Conservation (phyloP, 2,797 vertebrate genomes). For the Eurystomus glaucurus region DNA sequence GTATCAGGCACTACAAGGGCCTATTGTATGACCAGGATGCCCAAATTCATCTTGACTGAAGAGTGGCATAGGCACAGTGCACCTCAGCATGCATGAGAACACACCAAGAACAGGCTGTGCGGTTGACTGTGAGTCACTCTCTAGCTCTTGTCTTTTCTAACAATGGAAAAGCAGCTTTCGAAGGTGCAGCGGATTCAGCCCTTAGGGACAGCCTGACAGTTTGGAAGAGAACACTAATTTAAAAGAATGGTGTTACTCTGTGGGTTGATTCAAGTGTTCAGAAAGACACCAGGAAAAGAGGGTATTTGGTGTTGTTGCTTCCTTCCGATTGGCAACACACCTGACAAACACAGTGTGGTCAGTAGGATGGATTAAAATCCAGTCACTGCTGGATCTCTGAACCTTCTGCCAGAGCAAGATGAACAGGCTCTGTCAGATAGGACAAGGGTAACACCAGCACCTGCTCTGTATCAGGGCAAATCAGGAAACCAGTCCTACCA, state of each 20-base stretch:
- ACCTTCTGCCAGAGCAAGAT: not conserved
- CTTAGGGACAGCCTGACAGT: rapidly evolving
- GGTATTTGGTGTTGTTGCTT: rapidly evolving
- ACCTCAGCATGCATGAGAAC: not conserved
- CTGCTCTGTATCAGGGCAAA: not conserved
- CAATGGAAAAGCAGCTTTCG: not conserved
- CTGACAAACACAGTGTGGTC: rapidly evolving
- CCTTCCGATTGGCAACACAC: not conserved
- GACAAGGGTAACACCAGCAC: not conserved
- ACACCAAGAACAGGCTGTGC: rapidly evolving
- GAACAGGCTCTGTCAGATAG: rapidly evolving
- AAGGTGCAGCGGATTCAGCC: not conserved
- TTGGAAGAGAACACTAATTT: not conserved
- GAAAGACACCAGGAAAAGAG: not conserved
- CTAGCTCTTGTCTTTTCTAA: rapidly evolving
- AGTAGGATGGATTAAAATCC: rapidly evolving
- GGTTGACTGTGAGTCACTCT: not conserved
- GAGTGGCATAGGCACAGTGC: rapidly evolving
- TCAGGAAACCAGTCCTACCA: rapidly evolving
- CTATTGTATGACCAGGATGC: not conserved
- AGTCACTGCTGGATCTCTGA: not conserved
- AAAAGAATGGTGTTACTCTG: not conserved
- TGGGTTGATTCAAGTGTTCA: rapidly evolving
- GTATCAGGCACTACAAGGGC: too few relatives aligned
- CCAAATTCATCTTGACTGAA: not conserved